phyloP scores from a whole-genome alignment of 1,140 invertebrate genomes.

The Magallana gigas region DNA sequence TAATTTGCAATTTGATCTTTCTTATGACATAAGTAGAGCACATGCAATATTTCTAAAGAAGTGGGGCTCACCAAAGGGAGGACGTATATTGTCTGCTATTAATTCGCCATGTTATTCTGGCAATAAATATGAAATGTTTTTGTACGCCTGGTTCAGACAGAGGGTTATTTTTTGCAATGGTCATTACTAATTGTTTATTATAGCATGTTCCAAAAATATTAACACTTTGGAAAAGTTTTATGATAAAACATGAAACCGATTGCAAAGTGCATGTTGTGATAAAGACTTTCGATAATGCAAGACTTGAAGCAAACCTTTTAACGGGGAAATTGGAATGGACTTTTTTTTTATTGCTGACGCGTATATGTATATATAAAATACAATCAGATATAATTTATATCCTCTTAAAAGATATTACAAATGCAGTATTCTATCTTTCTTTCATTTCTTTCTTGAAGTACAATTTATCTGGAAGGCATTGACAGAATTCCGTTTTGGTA shows the following conservation, averaged over 20 bases:
- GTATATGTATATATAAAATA: constrained; percentile 4
- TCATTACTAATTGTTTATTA: too few species aligned
- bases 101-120: too few species aligned
- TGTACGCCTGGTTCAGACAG: too few species aligned
- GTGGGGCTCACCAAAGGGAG: neutral
- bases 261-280: neutral
- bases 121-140: too few species aligned
- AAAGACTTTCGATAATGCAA: neutral
- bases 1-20: constrained; percentile 40
- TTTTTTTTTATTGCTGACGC: neutral
- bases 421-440: neutral
- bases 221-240: neutral
- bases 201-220: too few species aligned
- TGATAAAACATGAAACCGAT: neutral
- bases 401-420: constrained; percentile 5
- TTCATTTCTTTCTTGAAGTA: neutral
- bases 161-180: too few species aligned
- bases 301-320: constrained; percentile 1
- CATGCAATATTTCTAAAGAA: constrained; percentile 19
- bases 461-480: neutral
- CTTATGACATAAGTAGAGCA: constrained; percentile 42
- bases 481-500: constrained; percentile 15
- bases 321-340: neutral
- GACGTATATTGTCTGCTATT: neutral
- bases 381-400: neutral